Base-by-base conservation (phyloP, 2,888 invertebrate genomes). In the Drosophila kuntzei region DNA sequence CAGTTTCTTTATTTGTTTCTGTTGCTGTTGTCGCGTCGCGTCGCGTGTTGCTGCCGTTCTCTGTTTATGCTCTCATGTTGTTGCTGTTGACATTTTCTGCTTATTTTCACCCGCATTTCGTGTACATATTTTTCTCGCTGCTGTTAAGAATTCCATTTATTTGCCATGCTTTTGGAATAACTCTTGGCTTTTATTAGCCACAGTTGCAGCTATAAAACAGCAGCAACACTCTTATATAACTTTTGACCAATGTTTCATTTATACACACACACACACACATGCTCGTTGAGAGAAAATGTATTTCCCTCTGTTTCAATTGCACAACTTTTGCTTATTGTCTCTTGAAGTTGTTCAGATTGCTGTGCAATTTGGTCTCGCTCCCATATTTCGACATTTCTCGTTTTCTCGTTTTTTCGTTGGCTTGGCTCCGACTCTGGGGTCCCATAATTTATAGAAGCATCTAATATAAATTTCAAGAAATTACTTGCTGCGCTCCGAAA, bases 381-480 rank as follows among this genome's bases (percentile, higher is more conserved):
- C 34, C 11, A 47, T 36, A 37, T 57, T 55, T 36, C 18, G 53
- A 32, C 53, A 32, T 44, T 57, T 41, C 59, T 43, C 54, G 22
- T 55, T 22, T n/a, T n/a, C n/a, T n/a, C n/a, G n/a, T n/a, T n/a
- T n/a, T 41, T 65, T 43, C 54, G 22, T 55, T 22, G 39, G 37
- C 49, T 49, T 18, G 22, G 29, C 27, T 58, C 14, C 57, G 41
- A 14, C 70, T 60, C 34, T 51, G 59, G 57, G 66, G 49, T 39
- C 18, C 62, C 79, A 78, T 84, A 86, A 83, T 88, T 83, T 83
- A 83, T 83, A 57, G 83, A 66, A 60, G 71, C 64, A 51, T 83
- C 83, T 72, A 72, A 83, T 75, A 83, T 80, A 88, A 78, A 88
- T 83, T 83, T 86, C 70, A 22, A 55, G 68, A 83, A 82, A 86